Evolutionary conservation across 2,797 vertebrate species (phyloP).

Genomic region (Trachurus trachurus): DNA sequence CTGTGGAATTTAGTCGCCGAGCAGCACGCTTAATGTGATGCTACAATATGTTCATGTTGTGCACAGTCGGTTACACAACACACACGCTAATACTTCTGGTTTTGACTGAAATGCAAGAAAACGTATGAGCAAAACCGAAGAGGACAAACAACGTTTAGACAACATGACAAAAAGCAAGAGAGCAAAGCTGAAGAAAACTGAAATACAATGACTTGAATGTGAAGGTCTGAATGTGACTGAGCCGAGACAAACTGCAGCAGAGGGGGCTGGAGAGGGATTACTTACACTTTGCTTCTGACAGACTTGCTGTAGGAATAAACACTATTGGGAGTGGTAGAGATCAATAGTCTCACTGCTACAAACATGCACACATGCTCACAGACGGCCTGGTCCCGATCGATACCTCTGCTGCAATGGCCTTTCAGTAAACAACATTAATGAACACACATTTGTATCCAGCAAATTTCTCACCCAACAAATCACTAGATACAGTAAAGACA

Average conservation of each 20-base stretch:
- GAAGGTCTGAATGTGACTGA: constrained; percentile 46
- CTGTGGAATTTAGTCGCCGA: constrained; percentile 49
- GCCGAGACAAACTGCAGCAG: constrained; percentile 52
- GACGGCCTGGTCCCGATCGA: constrained; percentile 63
- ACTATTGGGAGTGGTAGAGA: constrained; percentile 75
- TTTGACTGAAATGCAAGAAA: constrained; percentile 23
- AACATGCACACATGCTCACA: constrained; percentile 55
- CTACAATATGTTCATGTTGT: constrained; percentile 28
- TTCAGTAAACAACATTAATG: constrained; percentile 83
- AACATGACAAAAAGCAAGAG: constrained; percentile 1
- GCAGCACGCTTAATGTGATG: constrained; percentile 40
- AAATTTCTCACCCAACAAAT: constrained; percentile 72
- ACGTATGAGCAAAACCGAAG: constrained; percentile 24
- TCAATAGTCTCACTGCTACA: constrained; percentile 76
- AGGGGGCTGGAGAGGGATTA: constrained; percentile 66
- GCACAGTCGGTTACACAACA: constrained; percentile 23
- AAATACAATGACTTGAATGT: constrained; percentile 34
- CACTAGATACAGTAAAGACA: constrained; percentile 41
- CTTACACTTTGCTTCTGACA: constrained; percentile 82
- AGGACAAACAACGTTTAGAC: constrained; percentile 7
- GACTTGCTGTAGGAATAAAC: constrained; percentile 78
- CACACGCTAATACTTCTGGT: background rate
- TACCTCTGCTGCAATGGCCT: constrained; percentile 71
- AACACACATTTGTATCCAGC: constrained; percentile 79
- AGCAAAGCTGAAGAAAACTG: background rate